Base-by-base conservation (phyloP, 2,888 invertebrate genomes). In the Hypolimnas misippus region DNA sequence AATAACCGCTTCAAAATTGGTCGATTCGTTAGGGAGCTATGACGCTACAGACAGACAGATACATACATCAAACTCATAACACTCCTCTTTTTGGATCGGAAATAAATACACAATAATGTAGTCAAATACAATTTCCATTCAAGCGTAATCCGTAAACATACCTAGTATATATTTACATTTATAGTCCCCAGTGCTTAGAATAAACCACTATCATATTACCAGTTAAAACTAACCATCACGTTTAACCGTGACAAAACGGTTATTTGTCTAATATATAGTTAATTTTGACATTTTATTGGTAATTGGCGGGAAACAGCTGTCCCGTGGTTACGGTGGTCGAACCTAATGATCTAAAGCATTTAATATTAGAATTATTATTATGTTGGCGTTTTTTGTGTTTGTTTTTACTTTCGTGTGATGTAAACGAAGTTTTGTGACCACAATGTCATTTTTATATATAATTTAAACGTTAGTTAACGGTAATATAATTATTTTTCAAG, bases 251-350 rank as follows among this genome's bases (percentile, higher is more conserved):
- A 49, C 56, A 49, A 57, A 62, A 65, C 65, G 55, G 57, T 62
- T 57, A 52, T 50, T 46, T 40, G 38, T 31, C 49, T 29, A 55
- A 54, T 58, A 19, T 59, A 53, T 59, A 50, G 58, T 65, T 61
- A 64, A 64, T 54, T 66, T 68, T 65, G 68, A 70, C 63, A 66
- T 66, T 64, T 64, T 51, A 42, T 66, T 57, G 58, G 63, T 57
- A 51, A 63, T 59, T 40, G 49, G 25, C 25, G 49, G 29, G 56
- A 52, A 61, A 63, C 68, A 68, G 68, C 57, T 66, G 69, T 64
- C 40, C 10, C 35, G 52, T 25, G 68, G 69, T 68, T 62, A 68
- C 46, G 68, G 53, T 29, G 55, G 60, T 42, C 62, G 50, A 25
- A 60, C 40, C 49, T 44, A 60, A 57, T 65, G 61, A 50, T 66